Conservation (phyloP, 2,113 vertebrate genomes). For the Gobio gobio region DNA sequence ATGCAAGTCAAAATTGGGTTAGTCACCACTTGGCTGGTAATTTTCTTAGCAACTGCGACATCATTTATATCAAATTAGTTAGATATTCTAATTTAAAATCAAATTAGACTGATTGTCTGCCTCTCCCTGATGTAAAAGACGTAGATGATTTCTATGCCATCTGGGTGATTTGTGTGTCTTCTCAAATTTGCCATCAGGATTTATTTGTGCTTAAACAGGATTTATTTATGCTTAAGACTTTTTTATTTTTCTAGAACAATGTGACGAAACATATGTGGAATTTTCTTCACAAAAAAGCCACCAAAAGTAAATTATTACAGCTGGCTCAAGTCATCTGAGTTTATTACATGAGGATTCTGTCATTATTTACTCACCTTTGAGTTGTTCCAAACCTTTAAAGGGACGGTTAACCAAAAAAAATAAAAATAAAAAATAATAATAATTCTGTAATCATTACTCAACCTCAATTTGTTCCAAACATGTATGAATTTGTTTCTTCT, state of each 20-base stretch:
- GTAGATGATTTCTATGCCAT: not conserved
- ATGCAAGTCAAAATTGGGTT: not conserved
- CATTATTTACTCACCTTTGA: not conserved
- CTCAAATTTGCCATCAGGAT: not conserved
- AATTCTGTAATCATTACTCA: not conserved
- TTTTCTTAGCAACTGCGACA: not conserved
- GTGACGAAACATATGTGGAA: not conserved
- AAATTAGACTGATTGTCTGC: not conserved
- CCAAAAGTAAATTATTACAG: not conserved
- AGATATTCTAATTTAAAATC: not conserved
- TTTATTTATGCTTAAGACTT: not conserved
- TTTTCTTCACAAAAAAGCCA: not conserved
- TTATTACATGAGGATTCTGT: not conserved
- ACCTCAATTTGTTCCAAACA: not conserved
- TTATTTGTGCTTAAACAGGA: not conserved
- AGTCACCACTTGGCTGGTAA: not conserved
- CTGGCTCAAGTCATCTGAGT: not conserved
- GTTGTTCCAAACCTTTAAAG: not conserved
- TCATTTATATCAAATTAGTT: conserved; percentile 1
- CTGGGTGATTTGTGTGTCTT: not conserved
- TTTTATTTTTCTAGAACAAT: not conserved
- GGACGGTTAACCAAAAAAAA: no score
- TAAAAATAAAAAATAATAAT: no score
- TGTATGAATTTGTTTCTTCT: not conserved
- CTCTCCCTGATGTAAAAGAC: not conserved